Evolutionary conservation across 2,113 vertebrate species (phyloP).

Genomic region (Aepyceros melampus): DNA sequence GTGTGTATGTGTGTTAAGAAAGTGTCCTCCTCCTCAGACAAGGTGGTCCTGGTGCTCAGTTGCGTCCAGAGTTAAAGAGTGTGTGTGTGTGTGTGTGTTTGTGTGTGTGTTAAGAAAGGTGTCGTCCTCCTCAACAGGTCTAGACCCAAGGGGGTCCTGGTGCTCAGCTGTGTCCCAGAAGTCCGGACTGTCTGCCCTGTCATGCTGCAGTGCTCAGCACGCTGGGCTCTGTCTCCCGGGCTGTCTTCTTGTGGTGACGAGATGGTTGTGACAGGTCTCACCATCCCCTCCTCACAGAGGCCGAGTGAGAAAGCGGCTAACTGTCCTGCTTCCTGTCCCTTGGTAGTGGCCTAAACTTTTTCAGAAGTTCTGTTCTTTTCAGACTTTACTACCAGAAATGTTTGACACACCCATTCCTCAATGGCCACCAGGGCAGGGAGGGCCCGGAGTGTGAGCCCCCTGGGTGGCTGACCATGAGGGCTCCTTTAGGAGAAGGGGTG

Average conservation of each 20-base stretch:
- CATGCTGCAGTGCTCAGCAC: not conserved
- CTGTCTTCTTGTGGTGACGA: not conserved
- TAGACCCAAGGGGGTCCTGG: not conserved
- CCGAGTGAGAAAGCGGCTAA: not conserved
- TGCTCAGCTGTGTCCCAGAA: not conserved
- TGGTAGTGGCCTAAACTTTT: not conserved
- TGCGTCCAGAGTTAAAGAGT: not conserved
- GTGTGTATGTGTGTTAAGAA: not conserved
- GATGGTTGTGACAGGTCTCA: not conserved
- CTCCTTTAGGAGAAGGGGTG: not conserved
- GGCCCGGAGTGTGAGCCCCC: not conserved
- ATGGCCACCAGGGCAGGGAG: not conserved
- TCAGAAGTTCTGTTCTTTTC: not conserved
- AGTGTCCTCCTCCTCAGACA: not conserved
- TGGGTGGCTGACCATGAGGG: fast-evolving
- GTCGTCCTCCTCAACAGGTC: not conserved
- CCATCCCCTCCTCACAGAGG: not conserved
- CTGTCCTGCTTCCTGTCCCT: not conserved
- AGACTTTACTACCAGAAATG: not conserved
- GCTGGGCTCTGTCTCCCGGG: not conserved
- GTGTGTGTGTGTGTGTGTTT: not conserved
- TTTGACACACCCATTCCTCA: not conserved
- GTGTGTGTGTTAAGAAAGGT: not conserved
- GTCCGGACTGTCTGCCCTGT: not conserved
- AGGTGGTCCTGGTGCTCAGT: not conserved